Evolutionary conservation across 2,888 invertebrate genomes (phyloP), one percentile per base, ranked within the genome.

Genomic region (Ichneumoninae sp.): DNA sequence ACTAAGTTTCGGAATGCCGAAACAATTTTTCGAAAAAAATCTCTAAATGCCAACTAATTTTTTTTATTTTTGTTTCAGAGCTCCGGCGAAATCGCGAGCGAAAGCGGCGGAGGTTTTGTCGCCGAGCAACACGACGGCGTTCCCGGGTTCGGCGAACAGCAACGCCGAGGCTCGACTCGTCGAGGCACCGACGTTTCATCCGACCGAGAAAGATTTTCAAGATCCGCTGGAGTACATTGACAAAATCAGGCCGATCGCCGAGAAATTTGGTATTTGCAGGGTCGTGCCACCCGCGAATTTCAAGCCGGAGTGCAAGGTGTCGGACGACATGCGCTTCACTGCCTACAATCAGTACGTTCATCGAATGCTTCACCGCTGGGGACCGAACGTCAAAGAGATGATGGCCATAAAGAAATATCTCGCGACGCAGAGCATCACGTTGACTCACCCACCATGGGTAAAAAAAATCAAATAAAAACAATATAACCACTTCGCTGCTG

Each of bases 321-420:
- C 96, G 13, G 98, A 98, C 86, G 97, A 97, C 84, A 96, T 98
- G 95, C 94, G 97, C 3, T 98, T 99, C 90, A 97, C 96, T 0
- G 97, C 97, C 0, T 97, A 97, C 86, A 98, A 98, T 93, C 99
- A 99, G 91, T 98, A 98, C 90, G 96, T 98, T 1, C 97, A 98
- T 89, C 97, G 98, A 86, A 96, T 98, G 96, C 95, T 97, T 89
- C 96, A 96, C 89, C 96, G 98, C 47, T 98, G 98, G 98, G 98
- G 98, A 0, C 97, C 97, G 0, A 98, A 97, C 88, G 96, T 97
- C 0, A 96, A 97, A 87, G 97, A 98, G 93, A 95, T 98, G 92
- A 96, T 97, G 92, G 97, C 98, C 7, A 98, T 99, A 70, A 96
- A 96, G 88, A 96, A 97, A 88, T 97, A 97, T 93, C 94, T 98